phyloP scores from a whole-genome alignment of 2,888 invertebrate genomes.

The Colostygia pectinataria region DNA sequence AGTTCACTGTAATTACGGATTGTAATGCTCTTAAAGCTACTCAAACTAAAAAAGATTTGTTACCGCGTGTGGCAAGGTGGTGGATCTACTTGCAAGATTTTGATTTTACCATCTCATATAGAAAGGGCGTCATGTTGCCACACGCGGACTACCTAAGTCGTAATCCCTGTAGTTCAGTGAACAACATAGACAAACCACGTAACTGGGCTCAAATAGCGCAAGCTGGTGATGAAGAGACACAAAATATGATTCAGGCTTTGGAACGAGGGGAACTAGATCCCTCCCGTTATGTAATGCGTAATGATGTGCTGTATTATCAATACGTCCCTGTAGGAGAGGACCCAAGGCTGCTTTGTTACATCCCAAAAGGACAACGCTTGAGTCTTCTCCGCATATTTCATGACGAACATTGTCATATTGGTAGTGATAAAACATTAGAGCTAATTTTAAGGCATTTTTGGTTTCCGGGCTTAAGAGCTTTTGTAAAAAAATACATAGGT shows the following conservation, averaged over 20 bases:
- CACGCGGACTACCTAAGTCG: constrained; percentile 25
- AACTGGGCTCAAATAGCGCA: constrained; percentile 35
- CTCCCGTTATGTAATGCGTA: too few relatives aligned
- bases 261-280: constrained; percentile 16
- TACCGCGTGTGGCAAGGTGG: constrained; percentile 34
- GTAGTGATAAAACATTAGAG: constrained; percentile 19
- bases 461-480: constrained; percentile 20
- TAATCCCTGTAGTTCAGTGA: neutral
- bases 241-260: constrained; percentile 25
- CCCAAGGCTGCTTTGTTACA: too few relatives aligned
- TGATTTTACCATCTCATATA: constrained; percentile 33
- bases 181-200: constrained; percentile 10
- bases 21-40: constrained; percentile 40
- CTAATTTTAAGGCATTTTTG: constrained; percentile 24
- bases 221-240: constrained; percentile 29
- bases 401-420: constrained; percentile 25
- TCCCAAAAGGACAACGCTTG: too few relatives aligned
- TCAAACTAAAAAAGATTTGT: constrained; percentile 34
- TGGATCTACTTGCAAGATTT: too few relatives aligned
- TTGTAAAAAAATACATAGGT: constrained; percentile 11
- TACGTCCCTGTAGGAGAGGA: too few relatives aligned
- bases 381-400: constrained; percentile 32
- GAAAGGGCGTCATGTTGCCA: constrained; percentile 31
- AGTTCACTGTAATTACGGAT: constrained; percentile 38
- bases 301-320: too few relatives aligned